phyloP scores from a whole-genome alignment of 2,113 vertebrate genomes.

The Zonotrichia leucophrys region DNA sequence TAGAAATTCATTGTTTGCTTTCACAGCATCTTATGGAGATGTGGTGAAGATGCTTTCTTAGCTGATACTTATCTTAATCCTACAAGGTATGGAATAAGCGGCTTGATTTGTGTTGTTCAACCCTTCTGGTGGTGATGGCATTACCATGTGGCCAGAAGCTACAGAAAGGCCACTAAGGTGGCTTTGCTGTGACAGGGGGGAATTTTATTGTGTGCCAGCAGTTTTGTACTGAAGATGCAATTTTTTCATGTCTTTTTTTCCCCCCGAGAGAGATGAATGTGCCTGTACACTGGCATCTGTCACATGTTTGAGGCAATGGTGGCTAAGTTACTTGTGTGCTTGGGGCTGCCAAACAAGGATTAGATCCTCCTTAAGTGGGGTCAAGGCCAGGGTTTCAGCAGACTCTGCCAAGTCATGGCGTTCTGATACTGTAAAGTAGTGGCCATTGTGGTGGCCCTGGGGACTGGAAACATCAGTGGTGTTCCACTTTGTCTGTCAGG shows the following conservation, averaged over 20 bases:
- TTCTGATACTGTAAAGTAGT: background rate
- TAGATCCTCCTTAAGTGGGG: background rate
- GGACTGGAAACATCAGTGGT: background rate
- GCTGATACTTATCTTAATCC: background rate
- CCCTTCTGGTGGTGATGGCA: background rate
- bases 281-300: background rate
- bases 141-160: background rate
- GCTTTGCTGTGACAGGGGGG: background rate
- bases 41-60: background rate
- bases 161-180: background rate
- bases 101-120: background rate
- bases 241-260: background rate
- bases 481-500: background rate
- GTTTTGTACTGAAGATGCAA: background rate
- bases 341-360: accelerated
- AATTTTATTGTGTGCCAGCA: background rate
- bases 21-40: background rate
- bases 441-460: background rate
- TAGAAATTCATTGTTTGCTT: background rate
- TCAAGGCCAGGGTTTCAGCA: background rate
- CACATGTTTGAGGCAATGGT: background rate
- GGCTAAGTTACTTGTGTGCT: background rate
- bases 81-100: background rate
- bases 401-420: background rate
- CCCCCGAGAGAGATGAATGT: background rate